Evolutionary conservation across 1,140 invertebrate genomes (phyloP).

Genomic region (Hypsibius dujardini): DNA sequence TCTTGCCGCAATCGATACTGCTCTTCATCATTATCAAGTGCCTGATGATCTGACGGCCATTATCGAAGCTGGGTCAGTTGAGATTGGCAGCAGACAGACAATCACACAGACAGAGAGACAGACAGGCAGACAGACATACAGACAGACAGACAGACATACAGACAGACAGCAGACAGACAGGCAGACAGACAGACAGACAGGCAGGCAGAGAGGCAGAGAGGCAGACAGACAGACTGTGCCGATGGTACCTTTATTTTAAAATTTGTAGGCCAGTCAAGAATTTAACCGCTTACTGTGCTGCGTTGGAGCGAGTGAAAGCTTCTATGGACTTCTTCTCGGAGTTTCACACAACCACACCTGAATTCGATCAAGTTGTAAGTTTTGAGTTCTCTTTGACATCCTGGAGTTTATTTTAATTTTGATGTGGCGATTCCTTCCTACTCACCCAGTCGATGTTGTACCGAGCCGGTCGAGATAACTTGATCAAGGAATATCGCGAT

Average conservation of each 20-base stretch:
- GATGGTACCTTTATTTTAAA: too few relatives aligned
- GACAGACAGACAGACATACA: too few relatives aligned
- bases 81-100: too few relatives aligned
- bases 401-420: constrained; percentile 18
- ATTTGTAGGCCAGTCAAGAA: constrained; percentile 44
- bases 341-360: constrained; percentile 77
- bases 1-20: constrained; percentile 59
- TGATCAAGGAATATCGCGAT: constrained; percentile 71
- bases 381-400: background rate
- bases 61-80: constrained; percentile 56
- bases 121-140: too few relatives aligned
- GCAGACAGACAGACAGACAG: too few relatives aligned
- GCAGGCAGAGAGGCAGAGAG: too few relatives aligned
- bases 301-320: constrained; percentile 62
- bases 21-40: constrained; percentile 71
- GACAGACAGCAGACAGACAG: too few relatives aligned
- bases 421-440: constrained; percentile 21
- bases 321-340: constrained; percentile 79
- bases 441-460: constrained; percentile 47
- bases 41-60: constrained; percentile 60
- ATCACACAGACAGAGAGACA: too few relatives aligned
- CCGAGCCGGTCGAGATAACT: constrained; percentile 49
- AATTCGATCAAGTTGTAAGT: constrained; percentile 70
- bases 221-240: too few relatives aligned
- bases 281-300: constrained; percentile 53